Evolutionary conservation across 1,140 invertebrate species (phyloP).

Genomic region (Orius insidiosus): DNA sequence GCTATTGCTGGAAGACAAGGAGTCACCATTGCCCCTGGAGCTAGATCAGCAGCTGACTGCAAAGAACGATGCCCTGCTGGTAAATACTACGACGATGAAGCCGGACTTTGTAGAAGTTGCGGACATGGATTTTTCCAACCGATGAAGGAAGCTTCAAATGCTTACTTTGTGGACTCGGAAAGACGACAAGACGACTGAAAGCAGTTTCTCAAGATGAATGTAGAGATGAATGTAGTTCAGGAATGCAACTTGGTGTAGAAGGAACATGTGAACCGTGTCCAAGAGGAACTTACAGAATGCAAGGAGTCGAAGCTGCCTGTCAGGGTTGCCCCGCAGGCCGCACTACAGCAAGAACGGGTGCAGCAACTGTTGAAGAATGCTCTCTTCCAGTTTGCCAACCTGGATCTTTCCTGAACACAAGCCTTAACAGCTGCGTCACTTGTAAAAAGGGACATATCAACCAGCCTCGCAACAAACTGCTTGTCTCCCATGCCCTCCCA

Average conservation of each 20-base stretch:
- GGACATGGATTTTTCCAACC: conserved; percentile 90
- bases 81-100: conserved; percentile 74
- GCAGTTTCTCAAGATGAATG: conserved; percentile 76
- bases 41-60: conserved; percentile 72
- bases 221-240: conserved; percentile 77
- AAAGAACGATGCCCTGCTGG: conserved; percentile 84
- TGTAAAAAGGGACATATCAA: conserved; percentile 89
- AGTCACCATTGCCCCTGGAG: conserved; percentile 70
- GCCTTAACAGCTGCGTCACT: conserved; percentile 63
- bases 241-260: conserved; percentile 67
- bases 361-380: conserved; percentile 75
- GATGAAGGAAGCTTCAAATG: conserved; percentile 80
- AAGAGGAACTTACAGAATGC: conserved; percentile 72
- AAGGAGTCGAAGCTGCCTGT: conserved; percentile 75
- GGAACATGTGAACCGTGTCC: conserved; percentile 87
- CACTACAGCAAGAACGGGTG: conserved; percentile 69
- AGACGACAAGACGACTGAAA: conserved; percentile 84
- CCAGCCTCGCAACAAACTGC: conserved; percentile 72
- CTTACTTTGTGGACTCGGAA: conserved; percentile 72
- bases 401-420: conserved; percentile 67
- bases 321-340: conserved; percentile 70
- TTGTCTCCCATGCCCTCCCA: conserved; percentile 77
- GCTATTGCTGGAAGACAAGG: conserved; percentile 68
- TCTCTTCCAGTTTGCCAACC: conserved; percentile 72
- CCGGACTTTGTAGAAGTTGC: conserved; percentile 71